Percentiles rank a stretch among this genome's conserved stretches.
These are phyloP conservation scores for Mola mola DNA, from an alignment of 2,113 vertebrate genomes.

Conservation along the genomic window DNA sequence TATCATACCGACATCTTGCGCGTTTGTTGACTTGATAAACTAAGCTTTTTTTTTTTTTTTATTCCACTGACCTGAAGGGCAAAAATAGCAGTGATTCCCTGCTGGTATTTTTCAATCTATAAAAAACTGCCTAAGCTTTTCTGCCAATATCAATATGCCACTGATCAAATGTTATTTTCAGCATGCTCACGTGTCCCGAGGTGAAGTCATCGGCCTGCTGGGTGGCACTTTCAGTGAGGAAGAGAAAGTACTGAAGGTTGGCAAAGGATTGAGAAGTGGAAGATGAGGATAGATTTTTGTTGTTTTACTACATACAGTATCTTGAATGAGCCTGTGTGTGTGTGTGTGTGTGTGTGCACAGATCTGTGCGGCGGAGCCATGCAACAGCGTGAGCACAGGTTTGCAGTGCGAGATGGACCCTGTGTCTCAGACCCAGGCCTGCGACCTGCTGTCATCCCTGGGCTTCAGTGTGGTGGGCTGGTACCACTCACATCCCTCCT, in stretches of 20 bases:
- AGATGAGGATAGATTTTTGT: neutral
- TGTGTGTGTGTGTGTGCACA: conserved; percentile 52
- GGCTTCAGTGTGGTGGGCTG: conserved; percentile 92
- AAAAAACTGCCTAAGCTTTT: too few species aligned
- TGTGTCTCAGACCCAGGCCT: conserved; percentile 94
- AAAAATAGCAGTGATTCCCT: neutral
- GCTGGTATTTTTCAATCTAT: neutral
- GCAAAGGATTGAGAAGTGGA: conserved; percentile 4
- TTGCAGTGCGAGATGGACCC: conserved; percentile 99
- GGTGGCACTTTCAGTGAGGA: conserved; percentile 89
- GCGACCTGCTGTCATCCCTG: conserved; percentile 86
- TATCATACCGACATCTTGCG: neutral
- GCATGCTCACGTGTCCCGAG: conserved; percentile 95
- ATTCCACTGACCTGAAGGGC: neutral
- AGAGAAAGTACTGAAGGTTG: conserved; percentile 88
- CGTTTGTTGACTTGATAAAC: too few species aligned
- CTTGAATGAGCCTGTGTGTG: neutral
- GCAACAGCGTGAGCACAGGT: conserved; percentile 95
- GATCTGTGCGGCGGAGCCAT: conserved; percentile 93
- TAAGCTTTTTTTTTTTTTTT: neutral
- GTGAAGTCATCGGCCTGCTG: conserved; percentile 94
- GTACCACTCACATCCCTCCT: conserved; percentile 98
- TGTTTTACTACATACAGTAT: neutral
- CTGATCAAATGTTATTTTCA: conserved; percentile 54
- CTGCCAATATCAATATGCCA: too few species aligned